Evolutionary conservation across 2,113 vertebrate species (phyloP).

Genomic region (Triplophysa siluroides): DNA sequence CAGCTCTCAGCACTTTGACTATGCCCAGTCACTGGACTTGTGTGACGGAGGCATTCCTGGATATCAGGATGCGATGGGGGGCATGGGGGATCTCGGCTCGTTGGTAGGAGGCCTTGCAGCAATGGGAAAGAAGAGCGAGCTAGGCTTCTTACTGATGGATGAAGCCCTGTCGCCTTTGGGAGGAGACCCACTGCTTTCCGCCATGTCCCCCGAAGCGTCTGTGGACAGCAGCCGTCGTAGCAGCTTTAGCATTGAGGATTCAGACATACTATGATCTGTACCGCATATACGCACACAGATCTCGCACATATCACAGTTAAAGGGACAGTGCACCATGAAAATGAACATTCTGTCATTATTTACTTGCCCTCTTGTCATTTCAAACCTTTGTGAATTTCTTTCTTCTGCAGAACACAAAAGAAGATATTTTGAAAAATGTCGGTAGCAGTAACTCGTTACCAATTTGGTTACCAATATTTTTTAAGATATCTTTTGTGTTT

Average conservation of each 20-base stretch:
- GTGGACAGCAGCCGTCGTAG: conserved; percentile 94
- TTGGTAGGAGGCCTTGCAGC: conserved; percentile 58
- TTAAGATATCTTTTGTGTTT: too few relatives aligned
- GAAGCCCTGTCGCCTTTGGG: conserved; percentile 89
- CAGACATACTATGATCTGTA: conserved; percentile 86
- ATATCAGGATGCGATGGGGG: conserved; percentile 82
- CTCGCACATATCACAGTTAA: conserved; percentile 4
- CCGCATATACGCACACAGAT: conserved; percentile 15
- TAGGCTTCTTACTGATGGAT: conserved; percentile 94
- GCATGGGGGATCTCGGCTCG: conserved; percentile 79
- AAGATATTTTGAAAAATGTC: too few relatives aligned
- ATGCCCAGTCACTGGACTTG: conserved; percentile 84
- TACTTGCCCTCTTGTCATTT: too few relatives aligned
- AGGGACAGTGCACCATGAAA: background rate
- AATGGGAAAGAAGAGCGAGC: conserved; percentile 83
- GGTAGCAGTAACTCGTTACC: too few relatives aligned
- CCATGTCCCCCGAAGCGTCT: conserved; percentile 91
- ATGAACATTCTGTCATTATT: too few relatives aligned
- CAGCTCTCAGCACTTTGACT: conserved; percentile 84
- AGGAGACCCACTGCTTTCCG: conserved; percentile 91
- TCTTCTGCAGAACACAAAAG: too few relatives aligned
- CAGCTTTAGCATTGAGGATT: conserved; percentile 98
- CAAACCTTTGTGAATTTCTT: too few relatives aligned
- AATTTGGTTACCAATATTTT: too few relatives aligned
- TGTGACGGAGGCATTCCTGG: conserved; percentile 75